phyloP scores from a whole-genome alignment of 1,140 invertebrate species.

The Meloidogyne chitwoodi region DNA sequence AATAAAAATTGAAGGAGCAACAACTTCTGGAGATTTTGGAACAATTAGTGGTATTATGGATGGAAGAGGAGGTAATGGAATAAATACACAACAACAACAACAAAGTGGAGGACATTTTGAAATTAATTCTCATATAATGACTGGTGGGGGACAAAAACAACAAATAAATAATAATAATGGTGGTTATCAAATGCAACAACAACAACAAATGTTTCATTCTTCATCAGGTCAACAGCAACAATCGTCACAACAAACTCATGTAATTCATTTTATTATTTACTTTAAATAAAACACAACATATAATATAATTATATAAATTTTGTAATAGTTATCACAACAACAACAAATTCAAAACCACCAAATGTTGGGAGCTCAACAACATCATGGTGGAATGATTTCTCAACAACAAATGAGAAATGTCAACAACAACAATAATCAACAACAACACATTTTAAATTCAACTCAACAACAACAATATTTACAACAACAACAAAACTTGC shows the following conservation, averaged over 20 bases:
- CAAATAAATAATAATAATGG: slow-evolving; percentile 10
- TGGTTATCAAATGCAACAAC: background rate
- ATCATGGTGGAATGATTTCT: slow-evolving; percentile 4
- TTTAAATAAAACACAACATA: too few relatives aligned
- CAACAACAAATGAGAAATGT: background rate
- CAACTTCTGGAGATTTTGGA: background rate
- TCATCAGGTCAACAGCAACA: slow-evolving; percentile 11
- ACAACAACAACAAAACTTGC: slow-evolving; percentile 28
- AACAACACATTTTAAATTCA: background rate
- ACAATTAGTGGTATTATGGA: background rate
- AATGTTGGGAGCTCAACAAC: slow-evolving; percentile 13
- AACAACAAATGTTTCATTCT: slow-evolving; percentile 18
- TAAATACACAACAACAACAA: background rate
- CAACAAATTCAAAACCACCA: slow-evolving; percentile 17
- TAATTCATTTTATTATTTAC: too few relatives aligned
- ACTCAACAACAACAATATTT: slow-evolving; percentile 19
- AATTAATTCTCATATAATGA: background rate
- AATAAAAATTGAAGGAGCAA: slow-evolving; percentile 1
- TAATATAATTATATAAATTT: too few relatives aligned
- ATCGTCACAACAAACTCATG: background rate
- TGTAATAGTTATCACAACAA: background rate
- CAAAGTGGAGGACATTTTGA: background rate
- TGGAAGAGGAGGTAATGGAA: background rate
- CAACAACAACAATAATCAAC: background rate
- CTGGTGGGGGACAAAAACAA: background rate